A percentile compares a stretch with the other conserved stretches of the same genome.
These are phyloP conservation scores for Salpingus planirostris DNA, from an alignment of 2,888 invertebrate genomes.

Conservation along the genomic window DNA sequence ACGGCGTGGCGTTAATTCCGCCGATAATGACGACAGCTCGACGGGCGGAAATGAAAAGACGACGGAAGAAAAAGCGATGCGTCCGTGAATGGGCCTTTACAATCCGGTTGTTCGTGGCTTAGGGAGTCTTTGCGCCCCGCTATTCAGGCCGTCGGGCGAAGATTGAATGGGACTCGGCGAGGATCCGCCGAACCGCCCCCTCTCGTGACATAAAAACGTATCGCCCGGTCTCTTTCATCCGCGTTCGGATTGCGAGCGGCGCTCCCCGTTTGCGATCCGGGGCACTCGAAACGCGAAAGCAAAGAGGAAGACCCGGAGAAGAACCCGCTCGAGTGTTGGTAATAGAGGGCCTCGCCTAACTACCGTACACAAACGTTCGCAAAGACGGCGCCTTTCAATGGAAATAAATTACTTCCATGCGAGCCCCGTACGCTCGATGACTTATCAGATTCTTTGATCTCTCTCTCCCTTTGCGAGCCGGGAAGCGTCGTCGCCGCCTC, in stretches of 20 bases:
- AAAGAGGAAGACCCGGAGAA: constrained; percentile 12
- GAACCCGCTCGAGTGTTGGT: constrained; percentile 23
- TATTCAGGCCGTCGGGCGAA: constrained; percentile 19
- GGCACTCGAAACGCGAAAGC: neutral
- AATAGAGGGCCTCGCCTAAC: constrained; percentile 24
- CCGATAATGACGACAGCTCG: too few relatives aligned
- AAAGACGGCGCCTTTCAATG: constrained; percentile 24
- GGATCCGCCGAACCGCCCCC: constrained; percentile 16
- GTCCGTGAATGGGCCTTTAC: constrained; percentile 14
- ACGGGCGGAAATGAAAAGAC: too few relatives aligned
- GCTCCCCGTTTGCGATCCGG: constrained; percentile 11
- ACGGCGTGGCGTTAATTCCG: too few relatives aligned
- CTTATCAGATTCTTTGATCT: constrained; percentile 28
- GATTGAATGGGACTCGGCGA: constrained; percentile 18
- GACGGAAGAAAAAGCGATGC: neutral
- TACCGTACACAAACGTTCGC: constrained; percentile 23
- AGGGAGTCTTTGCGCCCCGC: constrained; percentile 18
- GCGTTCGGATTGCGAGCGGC: neutral
- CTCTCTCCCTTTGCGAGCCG: constrained; percentile 1
- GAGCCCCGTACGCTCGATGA: constrained; percentile 23
- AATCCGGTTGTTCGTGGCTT: constrained; percentile 21
- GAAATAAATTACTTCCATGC: constrained; percentile 28
- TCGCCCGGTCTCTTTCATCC: constrained; percentile 14
- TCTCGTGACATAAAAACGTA: constrained; percentile 18
- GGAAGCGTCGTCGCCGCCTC: neutral